These are phyloP conservation scores for Cottus gobio DNA, from an alignment of 2,113 vertebrate genomes.

Conservation along the genomic window DNA sequence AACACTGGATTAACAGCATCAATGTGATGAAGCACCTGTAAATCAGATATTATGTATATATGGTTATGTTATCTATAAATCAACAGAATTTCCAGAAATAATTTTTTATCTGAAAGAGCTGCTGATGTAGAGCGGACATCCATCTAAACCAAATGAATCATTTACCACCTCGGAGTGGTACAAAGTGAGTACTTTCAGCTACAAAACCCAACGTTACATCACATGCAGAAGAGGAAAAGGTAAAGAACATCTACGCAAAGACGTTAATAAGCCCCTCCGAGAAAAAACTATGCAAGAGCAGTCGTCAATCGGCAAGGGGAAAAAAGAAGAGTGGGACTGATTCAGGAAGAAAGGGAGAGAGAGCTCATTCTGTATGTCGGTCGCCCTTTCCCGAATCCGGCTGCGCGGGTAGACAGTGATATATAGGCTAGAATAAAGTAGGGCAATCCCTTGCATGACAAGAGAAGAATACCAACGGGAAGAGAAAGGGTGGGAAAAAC, in stretches of 20 bases:
- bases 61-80: not conserved
- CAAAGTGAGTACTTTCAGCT: not conserved
- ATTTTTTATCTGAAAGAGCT: not conserved
- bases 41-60: not conserved
- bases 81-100: not conserved
- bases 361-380: slow-evolving; percentile 32
- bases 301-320: slow-evolving; percentile 11
- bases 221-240: slow-evolving; percentile 2
- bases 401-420: slow-evolving; percentile 51
- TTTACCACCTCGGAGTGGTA: not conserved
- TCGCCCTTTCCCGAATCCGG: slow-evolving; percentile 11
- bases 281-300: slow-evolving; percentile 19
- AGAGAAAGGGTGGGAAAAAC: slow-evolving; percentile 6
- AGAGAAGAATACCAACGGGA: slow-evolving; percentile 19
- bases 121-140: not conserved
- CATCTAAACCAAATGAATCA: slow-evolving; percentile 5
- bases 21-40: not conserved
- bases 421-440: slow-evolving; percentile 60
- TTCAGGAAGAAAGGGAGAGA: slow-evolving; percentile 4
- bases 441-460: slow-evolving; percentile 57
- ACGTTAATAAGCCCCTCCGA: slow-evolving; percentile 41
- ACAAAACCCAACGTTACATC: not conserved
- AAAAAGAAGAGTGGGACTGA: slow-evolving; percentile 3
- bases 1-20: not conserved
- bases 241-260: not conserved